A percentile compares a stretch with the other conserved stretches of the same genome.
These are phyloP conservation scores for Eubasilissa splendida DNA, from an alignment of 2,888 invertebrate genomes.

Conservation along the genomic window DNA sequence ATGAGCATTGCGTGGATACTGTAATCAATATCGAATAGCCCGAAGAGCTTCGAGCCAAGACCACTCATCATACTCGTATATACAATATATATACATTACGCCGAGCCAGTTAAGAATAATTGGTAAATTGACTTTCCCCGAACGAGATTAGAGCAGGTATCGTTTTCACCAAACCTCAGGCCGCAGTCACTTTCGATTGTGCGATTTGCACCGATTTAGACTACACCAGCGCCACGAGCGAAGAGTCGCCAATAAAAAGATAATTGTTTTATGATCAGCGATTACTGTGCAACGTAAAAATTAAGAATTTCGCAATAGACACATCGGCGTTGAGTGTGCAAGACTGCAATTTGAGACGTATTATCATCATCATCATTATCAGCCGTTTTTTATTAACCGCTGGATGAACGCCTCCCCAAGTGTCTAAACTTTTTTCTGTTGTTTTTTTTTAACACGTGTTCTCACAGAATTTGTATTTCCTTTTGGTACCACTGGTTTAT, in stretches of 20 bases:
- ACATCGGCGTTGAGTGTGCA: no score
- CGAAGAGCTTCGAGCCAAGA: background rate
- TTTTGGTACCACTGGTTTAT: no score
- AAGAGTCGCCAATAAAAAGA: constrained; percentile 5
- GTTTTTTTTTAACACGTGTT: no score
- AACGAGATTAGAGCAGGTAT: constrained; percentile 8
- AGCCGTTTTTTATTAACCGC: no score
- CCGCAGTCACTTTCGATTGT: constrained; percentile 36
- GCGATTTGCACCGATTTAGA: constrained; percentile 7
- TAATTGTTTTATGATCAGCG: constrained; percentile 15
- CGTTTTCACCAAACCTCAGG: constrained; percentile 32
- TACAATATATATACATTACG: constrained; percentile 4
- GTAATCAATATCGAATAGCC: constrained; percentile 3
- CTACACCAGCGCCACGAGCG: constrained; percentile 1
- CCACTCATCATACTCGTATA: constrained; percentile 22
- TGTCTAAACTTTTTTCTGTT: no score
- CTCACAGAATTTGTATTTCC: no score
- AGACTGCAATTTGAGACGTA: no score
- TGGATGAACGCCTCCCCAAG: no score
- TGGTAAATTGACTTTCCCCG: constrained; percentile 28
- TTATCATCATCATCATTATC: no score
- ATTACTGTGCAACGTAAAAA: background rate
- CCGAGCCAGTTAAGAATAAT: constrained; percentile 7
- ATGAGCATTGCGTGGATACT: no score
- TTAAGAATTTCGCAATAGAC: background rate